Base-by-base conservation (phyloP, 2,888 invertebrate genomes). In the Pyrochroa serraticornis region DNA sequence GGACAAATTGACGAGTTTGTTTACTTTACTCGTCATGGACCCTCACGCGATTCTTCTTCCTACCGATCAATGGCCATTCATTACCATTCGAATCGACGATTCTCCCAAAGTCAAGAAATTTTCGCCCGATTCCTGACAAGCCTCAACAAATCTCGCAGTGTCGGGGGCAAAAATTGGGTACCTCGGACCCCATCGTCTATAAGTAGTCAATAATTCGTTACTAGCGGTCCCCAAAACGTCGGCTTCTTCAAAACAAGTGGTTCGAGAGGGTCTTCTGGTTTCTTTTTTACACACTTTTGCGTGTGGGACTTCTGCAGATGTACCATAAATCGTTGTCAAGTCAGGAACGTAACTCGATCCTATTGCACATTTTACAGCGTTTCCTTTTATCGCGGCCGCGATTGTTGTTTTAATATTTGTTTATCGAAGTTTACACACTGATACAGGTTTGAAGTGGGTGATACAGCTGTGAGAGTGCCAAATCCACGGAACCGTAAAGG, bases 161-260 rank as follows among this genome's bases (percentile, higher is more conserved):
- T 22, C n/a, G 13, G 32, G 32, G 43, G 22, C 14, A 22, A 43
- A 7, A 32, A 10, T 12, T 9, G 43, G 22, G 32, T 33, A 43
- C 8, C 7, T 13, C 22, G n/a, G 48, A 44, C 37, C 22, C 22
- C 22, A 22, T 34, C 31, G 12, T 47, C 46, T 33, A 38, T 39
- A 41, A 41, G 13, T 34, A 42, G 42, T 42, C 49, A 22, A 41
- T 42, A 42, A 7, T 13, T 46, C 36, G 7, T 8, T 63, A 62
- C 62, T 61, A 60, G 43, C 63, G 46, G 49, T 50, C 49, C 57
- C 55, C 57, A 58, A 62, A 63, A 64, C 62, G 55, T 63, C 58
- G 62, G 63, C 57, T 57, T 58, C 58, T 58, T 60, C 47, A 63
- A 63, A 68, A 63, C 65, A 65, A 68, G 65, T 66, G 66, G 65